A percentile compares a stretch with the other conserved stretches of the same genome.
phyloP scores from a whole-genome alignment of 1,140 invertebrate genomes.

The Camponotus pennsylvanicus region DNA sequence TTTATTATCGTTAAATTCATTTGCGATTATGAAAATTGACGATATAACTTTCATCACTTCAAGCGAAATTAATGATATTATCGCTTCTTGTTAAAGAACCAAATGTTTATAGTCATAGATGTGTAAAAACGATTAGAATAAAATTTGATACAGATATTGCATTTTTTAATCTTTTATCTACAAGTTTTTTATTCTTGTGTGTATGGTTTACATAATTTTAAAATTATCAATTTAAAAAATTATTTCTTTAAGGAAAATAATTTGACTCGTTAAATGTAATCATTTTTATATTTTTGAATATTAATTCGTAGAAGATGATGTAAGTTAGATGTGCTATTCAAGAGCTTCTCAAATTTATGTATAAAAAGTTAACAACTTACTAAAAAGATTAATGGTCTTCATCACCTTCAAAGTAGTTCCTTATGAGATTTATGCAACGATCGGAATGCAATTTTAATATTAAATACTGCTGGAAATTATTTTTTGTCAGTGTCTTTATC shows the following conservation, averaged over 20 bases:
- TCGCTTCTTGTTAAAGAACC: background rate
- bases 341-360: too few species aligned
- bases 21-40: background rate
- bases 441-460: too few species aligned
- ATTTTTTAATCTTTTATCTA: background rate
- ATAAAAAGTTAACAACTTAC: too few species aligned
- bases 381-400: too few species aligned
- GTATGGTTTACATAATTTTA: background rate
- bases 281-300: background rate
- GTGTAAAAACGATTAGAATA: background rate
- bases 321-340: background rate
- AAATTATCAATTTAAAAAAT: background rate
- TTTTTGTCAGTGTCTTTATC: too few species aligned
- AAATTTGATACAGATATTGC: background rate
- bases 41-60: background rate
- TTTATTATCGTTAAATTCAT: background rate
- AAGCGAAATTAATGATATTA: background rate
- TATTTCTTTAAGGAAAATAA: background rate
- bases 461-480: too few species aligned
- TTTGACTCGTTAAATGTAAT: background rate
- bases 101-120: background rate
- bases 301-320: background rate
- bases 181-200: background rate
- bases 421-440: too few species aligned
- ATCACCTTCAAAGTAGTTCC: too few species aligned